Percentiles rank a stretch among this genome's conserved stretches.
These are phyloP conservation scores for Morone saxatilis DNA, from an alignment of 2,113 vertebrate genomes.

Conservation along the genomic window DNA sequence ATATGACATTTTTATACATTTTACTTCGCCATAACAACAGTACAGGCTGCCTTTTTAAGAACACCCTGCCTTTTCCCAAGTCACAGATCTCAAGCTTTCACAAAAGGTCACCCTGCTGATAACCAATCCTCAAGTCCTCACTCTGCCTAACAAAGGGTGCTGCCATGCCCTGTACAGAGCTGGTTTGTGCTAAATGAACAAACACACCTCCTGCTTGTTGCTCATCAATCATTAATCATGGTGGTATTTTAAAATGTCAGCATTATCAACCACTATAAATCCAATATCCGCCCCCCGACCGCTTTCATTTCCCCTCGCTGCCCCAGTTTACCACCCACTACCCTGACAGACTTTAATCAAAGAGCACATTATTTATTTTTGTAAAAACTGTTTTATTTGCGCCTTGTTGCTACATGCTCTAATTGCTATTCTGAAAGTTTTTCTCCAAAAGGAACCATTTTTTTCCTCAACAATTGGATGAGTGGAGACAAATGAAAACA, in stretches of 20 bases:
- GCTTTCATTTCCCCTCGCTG: slow-evolving; percentile 47
- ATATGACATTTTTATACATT: neutral
- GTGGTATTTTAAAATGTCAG: slow-evolving; percentile 77
- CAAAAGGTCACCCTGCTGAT: slow-evolving; percentile 16
- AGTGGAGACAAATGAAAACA: slow-evolving; percentile 43
- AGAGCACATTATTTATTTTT: slow-evolving; percentile 25
- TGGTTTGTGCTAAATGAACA: slow-evolving; percentile 28
- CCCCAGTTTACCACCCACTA: slow-evolving; percentile 49
- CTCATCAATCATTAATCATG: slow-evolving; percentile 77
- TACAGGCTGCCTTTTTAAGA: neutral
- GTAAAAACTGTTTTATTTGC: neutral
- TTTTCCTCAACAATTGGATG: slow-evolving; percentile 3
- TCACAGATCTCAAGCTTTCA: slow-evolving; percentile 13
- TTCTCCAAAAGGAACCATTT: slow-evolving; percentile 19
- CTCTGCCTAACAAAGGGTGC: slow-evolving; percentile 15
- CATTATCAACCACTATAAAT: slow-evolving; percentile 60
- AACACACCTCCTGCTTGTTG: slow-evolving; percentile 69
- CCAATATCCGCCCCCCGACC: slow-evolving; percentile 55
- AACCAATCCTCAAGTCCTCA: neutral
- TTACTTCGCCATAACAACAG: neutral
- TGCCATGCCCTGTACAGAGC: neutral
- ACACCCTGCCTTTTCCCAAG: neutral
- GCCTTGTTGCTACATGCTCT: neutral
- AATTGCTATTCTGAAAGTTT: slow-evolving; percentile 43
- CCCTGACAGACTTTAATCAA: slow-evolving; percentile 36